Conservation (phyloP, 1,140 invertebrate genomes). For the Ptiloglossa arizonensis region DNA sequence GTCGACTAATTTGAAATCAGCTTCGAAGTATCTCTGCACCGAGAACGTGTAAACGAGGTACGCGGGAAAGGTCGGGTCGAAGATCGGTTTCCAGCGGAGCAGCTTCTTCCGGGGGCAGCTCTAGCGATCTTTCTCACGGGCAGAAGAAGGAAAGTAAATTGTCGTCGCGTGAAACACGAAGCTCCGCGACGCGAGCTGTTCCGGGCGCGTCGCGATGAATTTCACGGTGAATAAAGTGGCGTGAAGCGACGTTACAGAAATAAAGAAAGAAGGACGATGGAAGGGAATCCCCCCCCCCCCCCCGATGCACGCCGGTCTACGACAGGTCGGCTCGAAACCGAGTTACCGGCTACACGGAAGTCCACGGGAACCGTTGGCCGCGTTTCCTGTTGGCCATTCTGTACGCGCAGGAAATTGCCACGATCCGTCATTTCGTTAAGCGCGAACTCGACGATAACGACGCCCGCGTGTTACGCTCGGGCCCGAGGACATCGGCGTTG, state of each 20-base stretch:
- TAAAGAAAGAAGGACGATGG: constrained; percentile 18
- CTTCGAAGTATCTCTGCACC: no score
- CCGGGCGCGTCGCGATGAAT: constrained; percentile 58
- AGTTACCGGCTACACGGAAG: background rate
- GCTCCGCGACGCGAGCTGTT: constrained; percentile 45
- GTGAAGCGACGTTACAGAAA: constrained; percentile 1
- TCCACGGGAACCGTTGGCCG: background rate
- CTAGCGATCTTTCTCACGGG: constrained; percentile 17
- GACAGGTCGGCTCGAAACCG: background rate
- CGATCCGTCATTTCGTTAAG: constrained; percentile 24
- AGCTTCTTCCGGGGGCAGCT: background rate
- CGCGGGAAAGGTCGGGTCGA: no score
- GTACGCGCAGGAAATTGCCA: constrained; percentile 6
- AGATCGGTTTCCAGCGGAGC: constrained; percentile 4
- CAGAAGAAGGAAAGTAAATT: constrained; percentile 52
- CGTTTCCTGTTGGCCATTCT: background rate
- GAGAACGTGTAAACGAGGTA: no score
- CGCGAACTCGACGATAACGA: background rate
- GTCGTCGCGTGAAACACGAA: constrained; percentile 60
- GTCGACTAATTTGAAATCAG: no score
- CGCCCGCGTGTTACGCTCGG: background rate
- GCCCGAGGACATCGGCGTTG: background rate
- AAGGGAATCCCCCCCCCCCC: no score
- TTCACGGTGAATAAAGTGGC: constrained; percentile 64
- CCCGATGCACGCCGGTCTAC: no score